These are phyloP conservation scores for Thymallus thymallus DNA, from an alignment of 2,113 vertebrate species.

Conservation along the genomic window DNA sequence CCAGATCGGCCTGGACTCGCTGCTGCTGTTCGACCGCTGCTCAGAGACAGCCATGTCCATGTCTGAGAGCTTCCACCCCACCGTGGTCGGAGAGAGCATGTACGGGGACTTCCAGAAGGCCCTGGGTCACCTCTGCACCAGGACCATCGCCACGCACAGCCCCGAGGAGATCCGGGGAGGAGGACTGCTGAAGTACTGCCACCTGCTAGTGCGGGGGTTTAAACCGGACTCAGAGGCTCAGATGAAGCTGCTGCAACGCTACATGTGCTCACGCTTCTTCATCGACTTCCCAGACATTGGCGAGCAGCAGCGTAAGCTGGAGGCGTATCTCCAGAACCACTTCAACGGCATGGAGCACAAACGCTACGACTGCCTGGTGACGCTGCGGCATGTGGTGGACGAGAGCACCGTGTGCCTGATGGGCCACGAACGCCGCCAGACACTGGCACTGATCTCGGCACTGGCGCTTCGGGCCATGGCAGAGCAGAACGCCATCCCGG, in stretches of 20 bases:
- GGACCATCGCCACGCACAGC: constrained; percentile 85
- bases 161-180: constrained; percentile 93
- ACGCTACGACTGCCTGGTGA: constrained; percentile 89
- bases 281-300: constrained; percentile 91
- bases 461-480: constrained; percentile 85
- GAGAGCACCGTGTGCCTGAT: constrained; percentile 96
- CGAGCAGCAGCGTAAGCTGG: constrained; percentile 87
- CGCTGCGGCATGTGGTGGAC: constrained; percentile 86
- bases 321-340: constrained; percentile 92
- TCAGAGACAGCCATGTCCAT: constrained; percentile 88
- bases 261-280: constrained; percentile 98
- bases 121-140: constrained; percentile 81
- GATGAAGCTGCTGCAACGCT: constrained; percentile 87
- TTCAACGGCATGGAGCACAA: constrained; percentile 85
- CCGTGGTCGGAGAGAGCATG: constrained; percentile 88
- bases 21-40: constrained; percentile 88
- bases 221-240: constrained; percentile 77
- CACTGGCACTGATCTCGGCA: constrained; percentile 86
- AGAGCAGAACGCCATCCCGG: constrained; percentile 85
- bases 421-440: constrained; percentile 92
- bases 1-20: constrained; percentile 90
- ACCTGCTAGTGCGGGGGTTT: constrained; percentile 89
- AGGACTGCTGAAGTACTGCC: constrained; percentile 93
- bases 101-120: constrained; percentile 90
- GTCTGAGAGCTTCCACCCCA: constrained; percentile 91